Evolutionary conservation across 2,888 invertebrate genomes (phyloP).

Genomic region (Coecobrya sp.): DNA sequence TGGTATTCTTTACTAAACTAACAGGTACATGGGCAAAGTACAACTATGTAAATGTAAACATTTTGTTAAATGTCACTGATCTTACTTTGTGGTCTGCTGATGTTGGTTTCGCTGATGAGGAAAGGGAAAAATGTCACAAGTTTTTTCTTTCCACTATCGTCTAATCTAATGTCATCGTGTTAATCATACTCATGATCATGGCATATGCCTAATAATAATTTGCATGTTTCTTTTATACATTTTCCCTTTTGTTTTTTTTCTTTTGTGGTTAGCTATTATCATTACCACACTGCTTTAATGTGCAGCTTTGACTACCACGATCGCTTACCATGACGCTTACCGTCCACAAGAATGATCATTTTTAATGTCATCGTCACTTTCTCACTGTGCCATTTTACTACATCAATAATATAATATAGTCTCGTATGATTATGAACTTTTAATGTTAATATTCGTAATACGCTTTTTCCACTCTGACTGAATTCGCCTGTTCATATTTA

Average conservation of each 20-base stretch:
- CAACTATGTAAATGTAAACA: conserved; percentile 18
- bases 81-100: conserved; percentile 44
- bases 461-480: too few relatives aligned
- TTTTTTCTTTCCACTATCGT: background rate
- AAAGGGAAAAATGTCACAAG: conserved; percentile 19
- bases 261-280: conserved; percentile 18
- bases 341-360: too few relatives aligned
- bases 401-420: background rate
- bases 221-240: background rate
- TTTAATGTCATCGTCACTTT: background rate
- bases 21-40: background rate
- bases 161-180: background rate
- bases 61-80: conserved; percentile 67
- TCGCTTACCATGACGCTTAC: background rate
- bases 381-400: background rate
- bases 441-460: background rate
- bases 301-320: too few relatives aligned
- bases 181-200: conserved; percentile 18
- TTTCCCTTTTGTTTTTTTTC: conserved; percentile 10
- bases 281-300: background rate
- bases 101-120: conserved; percentile 21
- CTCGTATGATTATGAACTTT: background rate
- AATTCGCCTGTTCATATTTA: too few relatives aligned
- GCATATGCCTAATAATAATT: background rate
- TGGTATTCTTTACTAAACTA: background rate